Percentiles rank a stretch among this genome's conserved stretches.
phyloP scores from a whole-genome alignment of 2,113 vertebrate species.

The Melanostigma gelatinosum region DNA sequence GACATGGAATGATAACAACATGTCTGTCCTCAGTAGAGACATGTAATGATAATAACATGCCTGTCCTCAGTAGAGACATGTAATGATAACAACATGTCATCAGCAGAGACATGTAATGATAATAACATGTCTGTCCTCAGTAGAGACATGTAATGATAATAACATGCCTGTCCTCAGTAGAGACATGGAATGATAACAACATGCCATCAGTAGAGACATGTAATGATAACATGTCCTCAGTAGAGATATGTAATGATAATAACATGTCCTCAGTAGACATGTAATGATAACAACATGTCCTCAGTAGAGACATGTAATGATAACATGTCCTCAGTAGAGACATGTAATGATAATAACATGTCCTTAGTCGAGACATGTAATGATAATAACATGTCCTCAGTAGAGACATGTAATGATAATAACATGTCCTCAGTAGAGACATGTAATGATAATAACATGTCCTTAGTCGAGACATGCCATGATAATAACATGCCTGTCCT shows the following conservation, averaged over 20 bases:
- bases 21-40: constrained; percentile 19
- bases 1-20: not conserved
- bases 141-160: not conserved
- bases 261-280: not conserved
- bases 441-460: too few relatives aligned
- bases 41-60: constrained; percentile 62
- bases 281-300: constrained; percentile 3
- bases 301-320: not conserved
- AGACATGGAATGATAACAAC: constrained; percentile 61
- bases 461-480: constrained; percentile 39
- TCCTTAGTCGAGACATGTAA: not conserved
- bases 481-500: not conserved
- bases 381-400: constrained; percentile 1
- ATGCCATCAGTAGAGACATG: not conserved
- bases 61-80: not conserved
- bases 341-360: too few relatives aligned
- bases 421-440: too few relatives aligned
- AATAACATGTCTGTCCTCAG: too few relatives aligned
- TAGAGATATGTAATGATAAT: too few relatives aligned
- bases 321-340: too few relatives aligned
- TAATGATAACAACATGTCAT: too few relatives aligned
- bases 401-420: too few relatives aligned
- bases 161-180: not conserved
- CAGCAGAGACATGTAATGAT: too few relatives aligned
- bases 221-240: too few relatives aligned